Percentiles rank a stretch among this genome's conserved stretches.
Conservation (phyloP, 2,888 invertebrate genomes). For the Acanthosepion pharaonis region DNA sequence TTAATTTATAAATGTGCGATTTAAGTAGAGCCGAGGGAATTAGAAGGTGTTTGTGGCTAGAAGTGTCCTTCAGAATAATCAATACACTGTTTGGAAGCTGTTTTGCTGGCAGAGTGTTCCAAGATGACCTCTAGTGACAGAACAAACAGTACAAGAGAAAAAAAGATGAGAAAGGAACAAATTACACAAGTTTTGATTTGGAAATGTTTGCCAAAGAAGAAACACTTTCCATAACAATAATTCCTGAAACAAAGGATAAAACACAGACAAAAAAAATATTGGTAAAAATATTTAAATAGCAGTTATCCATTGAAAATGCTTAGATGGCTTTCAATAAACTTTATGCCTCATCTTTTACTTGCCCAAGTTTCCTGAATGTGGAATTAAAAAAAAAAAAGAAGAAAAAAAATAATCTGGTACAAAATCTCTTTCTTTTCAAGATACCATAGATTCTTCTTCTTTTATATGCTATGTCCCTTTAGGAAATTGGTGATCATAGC, state of each 20-base stretch:
- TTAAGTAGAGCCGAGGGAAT: slow-evolving; percentile 11
- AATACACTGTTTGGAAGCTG: neutral
- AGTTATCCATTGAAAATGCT: too few relatives aligned
- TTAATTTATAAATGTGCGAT: slow-evolving; percentile 33
- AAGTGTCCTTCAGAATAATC: slow-evolving; percentile 33
- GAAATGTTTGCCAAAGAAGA: neutral
- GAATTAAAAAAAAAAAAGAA: too few relatives aligned
- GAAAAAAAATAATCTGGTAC: too few relatives aligned
- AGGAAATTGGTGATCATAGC: too few relatives aligned
- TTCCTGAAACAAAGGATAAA: neutral
- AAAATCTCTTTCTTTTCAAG: too few relatives aligned
- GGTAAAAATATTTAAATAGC: too few relatives aligned
- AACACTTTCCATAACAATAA: neutral
- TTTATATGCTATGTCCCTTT: too few relatives aligned
- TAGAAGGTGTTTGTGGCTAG: neutral
- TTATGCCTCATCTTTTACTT: too few relatives aligned
- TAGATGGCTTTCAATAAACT: too few relatives aligned
- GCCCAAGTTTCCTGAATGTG: too few relatives aligned
- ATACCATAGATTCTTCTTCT: too few relatives aligned
- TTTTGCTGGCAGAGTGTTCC: neutral
- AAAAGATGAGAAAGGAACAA: neutral
- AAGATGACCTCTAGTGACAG: neutral
- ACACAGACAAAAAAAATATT: too few relatives aligned
- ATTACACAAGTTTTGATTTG: slow-evolving; percentile 18
- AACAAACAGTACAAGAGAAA: neutral